Conservation (phyloP, 1,140 invertebrate species). For the Agrilus planipennis region DNA sequence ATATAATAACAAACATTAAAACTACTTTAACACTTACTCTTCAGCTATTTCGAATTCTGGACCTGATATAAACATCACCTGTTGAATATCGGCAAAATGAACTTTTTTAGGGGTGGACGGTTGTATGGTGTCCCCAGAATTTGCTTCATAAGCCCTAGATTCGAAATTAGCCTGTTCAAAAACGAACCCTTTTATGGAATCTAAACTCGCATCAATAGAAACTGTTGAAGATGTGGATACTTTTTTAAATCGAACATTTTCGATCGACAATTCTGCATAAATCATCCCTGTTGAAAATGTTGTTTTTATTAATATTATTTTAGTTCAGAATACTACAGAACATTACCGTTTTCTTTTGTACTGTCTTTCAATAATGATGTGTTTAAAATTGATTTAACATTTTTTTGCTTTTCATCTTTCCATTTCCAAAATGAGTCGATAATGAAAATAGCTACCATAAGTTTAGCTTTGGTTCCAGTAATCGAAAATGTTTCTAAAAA, state of each 20-base stretch:
- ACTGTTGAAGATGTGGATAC: slow-evolving; percentile 34
- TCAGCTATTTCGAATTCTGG: slow-evolving; percentile 34
- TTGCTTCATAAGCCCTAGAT: neutral
- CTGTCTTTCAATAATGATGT: slow-evolving; percentile 41
- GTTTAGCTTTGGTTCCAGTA: slow-evolving; percentile 44
- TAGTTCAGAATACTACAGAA: too few relatives aligned
- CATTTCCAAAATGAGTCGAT: slow-evolving; percentile 37
- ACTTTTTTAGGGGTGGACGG: neutral
- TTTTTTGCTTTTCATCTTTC: slow-evolving; percentile 27
- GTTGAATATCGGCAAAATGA: slow-evolving; percentile 32
- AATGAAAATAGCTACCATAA: slow-evolving; percentile 38
- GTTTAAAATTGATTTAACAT: slow-evolving; percentile 34
- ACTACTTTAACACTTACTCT: slow-evolving; percentile 4
- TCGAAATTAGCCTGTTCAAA: slow-evolving; percentile 24
- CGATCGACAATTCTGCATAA: slow-evolving; percentile 40
- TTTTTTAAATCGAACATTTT: slow-evolving; percentile 37
- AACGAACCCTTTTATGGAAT: slow-evolving; percentile 40
- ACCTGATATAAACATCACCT: slow-evolving; percentile 45
- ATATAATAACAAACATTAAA: neutral
- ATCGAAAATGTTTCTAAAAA: slow-evolving; percentile 37
- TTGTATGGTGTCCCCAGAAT: neutral
- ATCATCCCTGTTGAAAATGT: slow-evolving; percentile 40
- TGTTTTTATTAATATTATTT: too few relatives aligned
- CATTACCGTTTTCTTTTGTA: slow-evolving; percentile 24
- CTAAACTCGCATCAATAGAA: slow-evolving; percentile 33